These are phyloP conservation scores for Athalia rosae DNA, from an alignment of 2,888 invertebrate genomes.

Conservation along the genomic window DNA sequence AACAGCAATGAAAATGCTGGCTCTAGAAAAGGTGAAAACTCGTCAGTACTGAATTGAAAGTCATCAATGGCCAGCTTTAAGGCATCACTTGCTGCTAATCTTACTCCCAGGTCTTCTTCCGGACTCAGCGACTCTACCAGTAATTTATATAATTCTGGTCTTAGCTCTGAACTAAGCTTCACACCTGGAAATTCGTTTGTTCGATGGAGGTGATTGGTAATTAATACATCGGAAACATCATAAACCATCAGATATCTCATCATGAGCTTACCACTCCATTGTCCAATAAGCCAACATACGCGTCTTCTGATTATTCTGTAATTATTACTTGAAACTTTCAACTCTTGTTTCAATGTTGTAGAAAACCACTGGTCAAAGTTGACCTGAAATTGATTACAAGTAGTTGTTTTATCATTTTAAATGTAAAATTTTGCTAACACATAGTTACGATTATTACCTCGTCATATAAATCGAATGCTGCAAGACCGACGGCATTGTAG, in stretches of 20 bases:
- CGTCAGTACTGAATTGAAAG: constrained; percentile 92
- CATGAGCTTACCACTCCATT: constrained; percentile 78
- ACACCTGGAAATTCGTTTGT: constrained; percentile 75
- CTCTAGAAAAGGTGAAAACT: constrained; percentile 89
- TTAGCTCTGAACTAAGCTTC: constrained; percentile 84
- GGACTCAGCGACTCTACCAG: constrained; percentile 83
- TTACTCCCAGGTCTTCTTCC: constrained; percentile 91
- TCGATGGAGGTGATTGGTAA: not conserved
- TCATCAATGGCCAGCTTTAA: constrained; percentile 91
- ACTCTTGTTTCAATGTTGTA: constrained; percentile 86
- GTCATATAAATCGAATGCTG: constrained; percentile 92
- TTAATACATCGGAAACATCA: not conserved
- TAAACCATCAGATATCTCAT: not conserved
- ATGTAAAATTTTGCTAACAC: not conserved
- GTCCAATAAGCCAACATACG: constrained; percentile 88
- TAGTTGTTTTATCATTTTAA: constrained; percentile 15
- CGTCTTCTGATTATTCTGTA: constrained; percentile 89
- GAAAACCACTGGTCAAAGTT: constrained; percentile 96
- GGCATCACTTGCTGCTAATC: constrained; percentile 90
- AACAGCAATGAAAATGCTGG: constrained; percentile 87
- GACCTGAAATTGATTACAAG: constrained; percentile 76
- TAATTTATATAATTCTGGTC: constrained; percentile 88
- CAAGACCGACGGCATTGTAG: constrained; percentile 92
- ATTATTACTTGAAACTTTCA: constrained; percentile 87
- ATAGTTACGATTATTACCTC: constrained; percentile 77